Percentiles rank a stretch among this genome's conserved stretches.
Evolutionary conservation across 2,888 invertebrate genomes (phyloP).

Genomic region (Hofmannophila pseudospretella): DNA sequence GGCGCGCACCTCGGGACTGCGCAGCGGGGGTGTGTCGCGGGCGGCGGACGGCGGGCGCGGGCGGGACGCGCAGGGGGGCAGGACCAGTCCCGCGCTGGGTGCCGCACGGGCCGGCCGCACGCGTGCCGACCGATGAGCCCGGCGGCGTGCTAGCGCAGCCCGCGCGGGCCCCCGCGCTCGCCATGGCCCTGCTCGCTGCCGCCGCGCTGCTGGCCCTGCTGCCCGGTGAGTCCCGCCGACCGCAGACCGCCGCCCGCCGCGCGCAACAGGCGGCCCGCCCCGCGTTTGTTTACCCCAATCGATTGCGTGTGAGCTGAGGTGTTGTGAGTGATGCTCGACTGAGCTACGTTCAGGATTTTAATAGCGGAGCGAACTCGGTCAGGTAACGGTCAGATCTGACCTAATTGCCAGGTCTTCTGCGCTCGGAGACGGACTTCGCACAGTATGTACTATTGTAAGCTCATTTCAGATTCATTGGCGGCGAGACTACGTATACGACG

Average conservation of each 20-base stretch:
- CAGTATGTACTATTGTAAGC: too few relatives aligned
- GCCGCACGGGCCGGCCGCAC: conserved; percentile 65
- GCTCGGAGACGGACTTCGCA: not conserved
- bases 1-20: conserved; percentile 55
- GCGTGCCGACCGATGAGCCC: conserved; percentile 62
- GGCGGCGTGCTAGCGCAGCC: conserved; percentile 72
- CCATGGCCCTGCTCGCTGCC: conserved; percentile 68
- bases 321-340: conserved; percentile 53
- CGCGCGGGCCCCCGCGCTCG: conserved; percentile 75
- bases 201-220: conserved; percentile 68
- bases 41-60: conserved; percentile 30
- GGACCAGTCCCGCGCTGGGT: conserved; percentile 67
- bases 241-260: conserved; percentile 21
- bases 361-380: conserved; percentile 5
- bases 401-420: not conserved
- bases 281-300: conserved; percentile 50
- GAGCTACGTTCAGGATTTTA: conserved; percentile 8
- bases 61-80: conserved; percentile 25
- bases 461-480: not conserved
- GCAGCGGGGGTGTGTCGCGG: conserved; percentile 30
- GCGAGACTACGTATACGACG: not conserved
- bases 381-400: conserved; percentile 14
- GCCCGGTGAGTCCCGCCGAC: conserved; percentile 61
- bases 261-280: conserved; percentile 57
- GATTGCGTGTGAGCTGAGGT: conserved; percentile 48